Base-by-base conservation (phyloP, 2,797 vertebrate species). In the Galagoides demidoff region DNA sequence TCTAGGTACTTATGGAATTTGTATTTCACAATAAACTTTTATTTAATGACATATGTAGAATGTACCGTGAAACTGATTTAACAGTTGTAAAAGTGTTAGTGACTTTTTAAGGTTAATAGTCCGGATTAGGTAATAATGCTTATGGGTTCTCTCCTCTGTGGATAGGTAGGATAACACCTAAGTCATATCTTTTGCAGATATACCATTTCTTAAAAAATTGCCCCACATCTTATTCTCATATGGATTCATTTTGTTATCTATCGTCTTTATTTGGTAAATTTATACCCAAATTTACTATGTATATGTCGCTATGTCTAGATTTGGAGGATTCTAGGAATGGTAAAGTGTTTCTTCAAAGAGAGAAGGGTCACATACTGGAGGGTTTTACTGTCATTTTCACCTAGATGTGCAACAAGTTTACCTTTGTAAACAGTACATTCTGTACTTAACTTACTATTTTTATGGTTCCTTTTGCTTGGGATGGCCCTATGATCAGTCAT, bases 61-160 rank as follows among this genome's bases (percentile, higher is more conserved):
- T 68, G 5, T 37, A 25, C 78, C 17, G 12, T 39, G 64, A 59
- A 84, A 5, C 66, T 29, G 31, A 76, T 87, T 63, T 57, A 23
- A 66, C 34, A 55, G 16, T 71, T 86, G 6, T 49, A 7, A 90
- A 79, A 85, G 49, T 94, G 57, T 90, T 77, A 74, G 78, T 63
- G 63, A 88, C 27, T 6, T 85, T 92, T 95, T 85, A 82, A 93
- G 55, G 45, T 93, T 81, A 64, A 83, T 86, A 77, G 70, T 74
- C 37, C 76, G 63, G 66, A 71, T 85, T 85, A 83, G 64, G 12
- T 96, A 5, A 63, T 87, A 5, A 63, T 87, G 63, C 45, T 89
- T 85, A 39, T 34, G 17, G 6, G 5, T 25, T 27, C 11, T 5
- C 8, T 17, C 19, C 12, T 31, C 3, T 5, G 64, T 89, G 81